phyloP scores from a whole-genome alignment of 2,113 vertebrate genomes.

The Lates calcarifer region DNA sequence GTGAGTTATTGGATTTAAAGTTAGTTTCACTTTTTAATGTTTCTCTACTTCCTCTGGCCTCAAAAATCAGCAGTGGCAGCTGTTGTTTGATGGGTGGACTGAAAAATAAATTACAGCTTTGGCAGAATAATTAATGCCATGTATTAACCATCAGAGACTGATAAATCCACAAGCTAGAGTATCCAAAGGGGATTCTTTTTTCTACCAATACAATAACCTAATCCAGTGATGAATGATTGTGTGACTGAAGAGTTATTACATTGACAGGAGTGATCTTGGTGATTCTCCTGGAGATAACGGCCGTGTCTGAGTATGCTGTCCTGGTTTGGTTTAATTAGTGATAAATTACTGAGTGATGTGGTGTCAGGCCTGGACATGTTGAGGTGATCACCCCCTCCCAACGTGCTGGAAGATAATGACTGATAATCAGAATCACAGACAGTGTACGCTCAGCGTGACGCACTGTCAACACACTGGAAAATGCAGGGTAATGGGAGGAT shows the following conservation, averaged over 20 bases:
- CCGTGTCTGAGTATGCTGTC: slow-evolving; percentile 3
- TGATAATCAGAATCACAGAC: slow-evolving; percentile 40
- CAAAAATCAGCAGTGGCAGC: background rate
- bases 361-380: slow-evolving; percentile 56
- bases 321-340: slow-evolving; percentile 57
- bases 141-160: background rate
- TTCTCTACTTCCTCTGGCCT: background rate
- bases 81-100: background rate
- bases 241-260: slow-evolving; percentile 48
- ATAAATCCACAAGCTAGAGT: slow-evolving; percentile 11
- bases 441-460: slow-evolving; percentile 10
- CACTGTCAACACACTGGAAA: background rate
- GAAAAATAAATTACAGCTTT: slow-evolving; percentile 16
- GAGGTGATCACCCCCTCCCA: slow-evolving; percentile 50
- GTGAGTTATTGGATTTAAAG: background rate
- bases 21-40: background rate
- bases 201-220: slow-evolving; percentile 17
- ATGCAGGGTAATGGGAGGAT: background rate
- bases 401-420: slow-evolving; percentile 44
- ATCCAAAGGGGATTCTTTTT: background rate
- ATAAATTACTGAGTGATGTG: slow-evolving; percentile 50
- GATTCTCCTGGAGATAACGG: slow-evolving; percentile 34
- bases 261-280: slow-evolving; percentile 15
- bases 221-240: slow-evolving; percentile 35
- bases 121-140: slow-evolving; percentile 17